Conservation (phyloP, 2,113 vertebrate genomes). For the Sus scrofa region DNA sequence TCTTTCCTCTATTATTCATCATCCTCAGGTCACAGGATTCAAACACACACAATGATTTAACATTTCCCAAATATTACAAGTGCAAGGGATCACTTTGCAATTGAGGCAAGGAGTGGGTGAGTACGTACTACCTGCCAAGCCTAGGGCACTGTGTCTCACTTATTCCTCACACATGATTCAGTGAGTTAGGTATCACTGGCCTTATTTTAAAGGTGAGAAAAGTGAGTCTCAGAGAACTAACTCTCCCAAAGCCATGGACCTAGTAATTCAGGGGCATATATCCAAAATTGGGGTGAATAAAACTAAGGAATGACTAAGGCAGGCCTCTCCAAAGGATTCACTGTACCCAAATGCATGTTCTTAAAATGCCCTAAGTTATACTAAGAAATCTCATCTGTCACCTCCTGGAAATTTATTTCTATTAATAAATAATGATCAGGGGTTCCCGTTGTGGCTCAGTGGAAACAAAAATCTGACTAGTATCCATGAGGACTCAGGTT, state of each 20-base stretch:
- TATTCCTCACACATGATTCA: not conserved
- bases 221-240: not conserved
- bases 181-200: not conserved
- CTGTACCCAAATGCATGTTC: not conserved
- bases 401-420: not conserved
- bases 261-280: not conserved
- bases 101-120: not conserved
- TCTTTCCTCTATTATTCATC: not conserved
- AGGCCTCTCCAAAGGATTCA: not conserved
- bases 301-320: not conserved
- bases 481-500: too few species aligned
- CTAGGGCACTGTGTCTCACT: not conserved
- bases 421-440: not conserved
- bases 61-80: not conserved
- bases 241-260: not conserved
- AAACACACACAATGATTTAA: not conserved
- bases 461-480: too few species aligned
- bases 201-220: constrained; percentile 11
- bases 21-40: not conserved
- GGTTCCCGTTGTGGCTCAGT: too few species aligned
- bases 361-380: not conserved
- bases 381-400: not conserved
- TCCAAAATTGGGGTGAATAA: not conserved
- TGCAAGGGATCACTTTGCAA: not conserved
- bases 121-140: not conserved